Base-by-base conservation (phyloP, 1,140 invertebrate genomes). In the Babylonia areolata region DNA sequence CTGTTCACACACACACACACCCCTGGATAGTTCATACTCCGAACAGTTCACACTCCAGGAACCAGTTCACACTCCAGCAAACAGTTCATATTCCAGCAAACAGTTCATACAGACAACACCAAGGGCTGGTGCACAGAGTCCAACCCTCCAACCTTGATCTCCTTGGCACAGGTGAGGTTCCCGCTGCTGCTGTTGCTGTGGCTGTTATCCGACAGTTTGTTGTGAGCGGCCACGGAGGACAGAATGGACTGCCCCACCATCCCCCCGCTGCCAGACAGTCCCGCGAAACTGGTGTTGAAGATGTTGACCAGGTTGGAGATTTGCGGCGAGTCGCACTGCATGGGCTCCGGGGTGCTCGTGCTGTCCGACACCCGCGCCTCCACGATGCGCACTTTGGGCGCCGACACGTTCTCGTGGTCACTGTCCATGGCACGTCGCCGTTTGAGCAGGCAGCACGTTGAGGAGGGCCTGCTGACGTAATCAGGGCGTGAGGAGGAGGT, bases 221-320 rank as follows among this genome's bases (percentile, higher is more conserved):
- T n/a, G 85, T 80, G 51, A 17, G 77, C 17, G 37, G 77, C 11
- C 39, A n/a, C 37, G 0, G 77, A n/a, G 2, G 77, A 39, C 2
- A n/a, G 17, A 5, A n/a, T 5, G 12, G 58, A 64, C 69, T 71
- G 69, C 1, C 69, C 33, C 33, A 71, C 69, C 73, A 37, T 33
- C 6, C 12, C n/a, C 0, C 31, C 6, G 31, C 23, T n/a, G 86
- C 80, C 58, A 37, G 54, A 92, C 23, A 93, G 86, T 79, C 92
- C 93, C 3, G 88, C 89, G 84, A 93, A 93, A 31, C 92, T 90
- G 0, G 91, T 85, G 86, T 90, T 92, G 81, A 93, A 93, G 88
- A 93, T 93, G 86, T 86, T 91, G 79, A 93, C 93, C 33, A 93
- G 85, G 81, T 87, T 92, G 33, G 90, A 89, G 23, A 93, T 91